Base-by-base conservation (phyloP, 2,113 vertebrate genomes). In the Cromileptes altivelis region DNA sequence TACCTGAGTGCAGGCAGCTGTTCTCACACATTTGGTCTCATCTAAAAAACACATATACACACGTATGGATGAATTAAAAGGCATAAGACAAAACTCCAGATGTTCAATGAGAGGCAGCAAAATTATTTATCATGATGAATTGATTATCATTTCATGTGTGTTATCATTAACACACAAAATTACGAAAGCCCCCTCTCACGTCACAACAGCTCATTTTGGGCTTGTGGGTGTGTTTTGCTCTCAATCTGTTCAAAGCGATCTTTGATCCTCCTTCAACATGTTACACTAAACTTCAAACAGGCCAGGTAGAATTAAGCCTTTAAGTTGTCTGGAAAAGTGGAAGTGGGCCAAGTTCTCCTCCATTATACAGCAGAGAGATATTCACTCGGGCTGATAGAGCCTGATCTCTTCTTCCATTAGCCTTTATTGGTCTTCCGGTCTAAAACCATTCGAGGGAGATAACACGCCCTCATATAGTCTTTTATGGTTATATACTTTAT, bases 371-470 rank as follows among this genome's bases (percentile, higher is more conserved):
- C 58, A 70, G 45, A 71, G 67, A 88, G 72, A 88, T 75, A 84
- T 69, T 79, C 75, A 75, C 73, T 69, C 25, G 6, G 8, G 64
- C 78, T 78, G 77, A 88, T 69, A 81, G 55, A 73, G 81, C 58
- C 80, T 64, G 74, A 88, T 86, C 78, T 83, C 72, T 37, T 58
- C 65, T 91, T 82, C 81, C 81, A 92, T 93, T 90, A 88, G 82
- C 78, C 80, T 91, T 91, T 88, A 89, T 86, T 93, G 79, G 81
- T 85, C 56, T 50, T 86, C 56, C 61, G 70, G 87, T 76, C 70
- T 25, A 74, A 82, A 92, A 80, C 70, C 55, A 85, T 90, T 89
- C 10, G 13, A 57, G 53, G 58, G 23, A 90, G 81, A 89, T 91
- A 89, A 78, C 85, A 81, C 33, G 25, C 47, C 7, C 60, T 81